These are phyloP conservation scores for Blennius ocellaris DNA, from an alignment of 2,113 vertebrate species.

Conservation along the genomic window DNA sequence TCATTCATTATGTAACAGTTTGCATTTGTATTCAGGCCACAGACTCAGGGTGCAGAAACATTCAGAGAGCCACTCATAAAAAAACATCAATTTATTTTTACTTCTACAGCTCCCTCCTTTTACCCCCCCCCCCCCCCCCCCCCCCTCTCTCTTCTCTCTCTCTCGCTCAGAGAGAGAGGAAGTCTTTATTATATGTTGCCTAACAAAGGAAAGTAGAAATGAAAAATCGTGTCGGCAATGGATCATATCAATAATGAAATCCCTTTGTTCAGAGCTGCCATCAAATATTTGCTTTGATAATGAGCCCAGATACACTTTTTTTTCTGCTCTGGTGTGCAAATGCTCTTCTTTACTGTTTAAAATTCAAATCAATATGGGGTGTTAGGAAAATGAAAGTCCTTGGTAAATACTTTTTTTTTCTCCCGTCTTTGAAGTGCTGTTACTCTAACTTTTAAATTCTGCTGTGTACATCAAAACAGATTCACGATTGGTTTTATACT, in stretches of 20 bases:
- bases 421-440: conserved; percentile 39
- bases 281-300: conserved; percentile 75
- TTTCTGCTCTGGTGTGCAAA: conserved; percentile 16
- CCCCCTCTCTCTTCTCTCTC: conserved; percentile 25
- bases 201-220: conserved; percentile 62
- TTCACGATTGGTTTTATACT: conserved; percentile 1
- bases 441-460: conserved; percentile 36
- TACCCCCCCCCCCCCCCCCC: conserved; percentile 1
- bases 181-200: conserved; percentile 58
- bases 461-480: conserved; percentile 27
- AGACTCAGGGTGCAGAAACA: conserved; percentile 73
- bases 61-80: conserved; percentile 72
- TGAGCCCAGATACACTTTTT: conserved; percentile 44
- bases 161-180: conserved; percentile 23
- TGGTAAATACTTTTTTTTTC: conserved; percentile 31
- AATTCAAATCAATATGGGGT: conserved; percentile 60
- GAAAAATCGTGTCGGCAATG: conserved; percentile 50
- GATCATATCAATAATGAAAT: conserved; percentile 58
- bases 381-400: conserved; percentile 44
- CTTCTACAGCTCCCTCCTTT: conserved; percentile 38
- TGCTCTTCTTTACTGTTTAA: conserved; percentile 51
- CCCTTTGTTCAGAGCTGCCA: conserved; percentile 49
- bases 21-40: conserved; percentile 84
- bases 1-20: conserved; percentile 86
- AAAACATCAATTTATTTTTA: conserved; percentile 69